Evolutionary conservation across 2,888 invertebrate species (phyloP).

Genomic region (Busseola fusca): DNA sequence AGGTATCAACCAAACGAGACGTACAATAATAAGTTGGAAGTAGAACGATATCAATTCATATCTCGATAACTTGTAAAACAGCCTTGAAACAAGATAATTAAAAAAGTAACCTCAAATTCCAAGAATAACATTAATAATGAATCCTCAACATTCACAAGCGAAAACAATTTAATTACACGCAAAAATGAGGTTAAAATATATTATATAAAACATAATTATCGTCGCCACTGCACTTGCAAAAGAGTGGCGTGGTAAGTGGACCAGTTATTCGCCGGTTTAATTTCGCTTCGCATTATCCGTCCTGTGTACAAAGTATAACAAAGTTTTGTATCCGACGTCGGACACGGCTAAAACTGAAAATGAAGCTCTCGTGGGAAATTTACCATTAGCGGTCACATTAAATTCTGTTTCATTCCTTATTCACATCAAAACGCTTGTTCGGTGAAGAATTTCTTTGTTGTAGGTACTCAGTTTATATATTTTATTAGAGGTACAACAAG

Average conservation of each 20-base stretch:
- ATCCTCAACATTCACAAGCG: neutral
- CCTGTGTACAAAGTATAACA: conserved; percentile 68
- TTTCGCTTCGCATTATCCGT: conserved; percentile 66
- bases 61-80: neutral
- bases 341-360: conserved; percentile 73
- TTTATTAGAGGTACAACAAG: conserved; percentile 18
- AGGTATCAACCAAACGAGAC: neutral
- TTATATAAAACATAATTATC: conserved; percentile 24
- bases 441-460: conserved; percentile 59
- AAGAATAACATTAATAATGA: conserved; percentile 3
- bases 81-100: neutral
- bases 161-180: conserved; percentile 15
- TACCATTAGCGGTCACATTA: conserved; percentile 82
- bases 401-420: conserved; percentile 80
- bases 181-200: conserved; percentile 27
- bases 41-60: neutral
- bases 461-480: conserved; percentile 23
- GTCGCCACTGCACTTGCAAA: conserved; percentile 25
- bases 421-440: conserved; percentile 66
- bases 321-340: conserved; percentile 69
- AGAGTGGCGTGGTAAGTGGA: conserved; percentile 9
- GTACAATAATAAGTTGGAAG: neutral
- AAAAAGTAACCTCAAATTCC: conserved; percentile 1
- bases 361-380: conserved; percentile 83
- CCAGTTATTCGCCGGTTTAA: conserved; percentile 54